Evolutionary conservation across 2,888 invertebrate species (phyloP).

Genomic region (Xiphydria camelus): DNA sequence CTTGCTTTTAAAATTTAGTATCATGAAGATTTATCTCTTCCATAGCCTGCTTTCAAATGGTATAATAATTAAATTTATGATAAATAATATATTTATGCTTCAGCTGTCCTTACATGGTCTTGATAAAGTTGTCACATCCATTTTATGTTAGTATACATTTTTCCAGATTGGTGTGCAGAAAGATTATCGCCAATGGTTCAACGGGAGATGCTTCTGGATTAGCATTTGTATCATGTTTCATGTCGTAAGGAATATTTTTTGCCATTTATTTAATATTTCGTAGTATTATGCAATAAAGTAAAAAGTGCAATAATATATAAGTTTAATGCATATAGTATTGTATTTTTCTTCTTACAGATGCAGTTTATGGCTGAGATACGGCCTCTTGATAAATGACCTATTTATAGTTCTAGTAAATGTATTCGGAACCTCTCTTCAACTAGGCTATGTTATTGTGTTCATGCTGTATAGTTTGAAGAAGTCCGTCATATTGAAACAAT

Average conservation of each 20-base stretch:
- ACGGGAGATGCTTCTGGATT: constrained; percentile 77
- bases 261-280: too few species aligned
- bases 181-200: constrained; percentile 73
- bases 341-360: constrained; percentile 62
- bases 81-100: too few species aligned
- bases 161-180: constrained; percentile 75
- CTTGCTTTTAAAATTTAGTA: constrained; percentile 1
- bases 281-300: background rate
- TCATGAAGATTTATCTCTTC: constrained; percentile 11
- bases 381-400: constrained; percentile 71
- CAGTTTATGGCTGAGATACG: constrained; percentile 81
- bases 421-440: constrained; percentile 73
- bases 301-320: background rate
- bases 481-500: constrained; percentile 66
- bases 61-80: too few species aligned
- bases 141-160: constrained; percentile 18
- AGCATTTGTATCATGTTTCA: constrained; percentile 76
- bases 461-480: constrained; percentile 76
- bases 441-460: constrained; percentile 71
- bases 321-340: constrained; percentile 2
- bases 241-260: constrained; percentile 66
- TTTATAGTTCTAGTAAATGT: constrained; percentile 76
- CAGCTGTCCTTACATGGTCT: too few species aligned
- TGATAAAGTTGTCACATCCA: constrained; percentile 11
- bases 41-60: too few species aligned